phyloP scores from a whole-genome alignment of 2,797 vertebrate species.

The Anabacerthia variegaticeps region DNA sequence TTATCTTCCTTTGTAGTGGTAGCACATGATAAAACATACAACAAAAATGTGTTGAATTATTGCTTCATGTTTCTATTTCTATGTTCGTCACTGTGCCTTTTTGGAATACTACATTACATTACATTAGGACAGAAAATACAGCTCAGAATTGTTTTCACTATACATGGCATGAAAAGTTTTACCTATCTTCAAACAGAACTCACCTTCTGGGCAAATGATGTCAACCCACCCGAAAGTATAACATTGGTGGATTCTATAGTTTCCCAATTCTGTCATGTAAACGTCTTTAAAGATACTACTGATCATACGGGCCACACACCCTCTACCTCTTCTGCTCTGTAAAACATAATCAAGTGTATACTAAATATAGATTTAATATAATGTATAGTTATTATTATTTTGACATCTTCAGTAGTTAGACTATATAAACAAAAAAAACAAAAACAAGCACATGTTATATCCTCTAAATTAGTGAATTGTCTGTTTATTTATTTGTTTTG shows the following conservation, averaged over 20 bases:
- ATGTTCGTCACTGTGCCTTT: not conserved
- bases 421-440: not conserved
- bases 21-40: not conserved
- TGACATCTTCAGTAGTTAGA: not conserved
- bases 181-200: not conserved
- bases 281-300: not conserved
- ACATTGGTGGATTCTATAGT: not conserved
- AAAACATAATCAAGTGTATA: not conserved
- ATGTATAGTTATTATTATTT: not conserved
- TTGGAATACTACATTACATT: not conserved
- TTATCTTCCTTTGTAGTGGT: not conserved
- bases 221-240: not conserved
- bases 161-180: not conserved
- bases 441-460: accelerated
- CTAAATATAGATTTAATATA: not conserved
- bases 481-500: not conserved
- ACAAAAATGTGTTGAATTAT: not conserved
- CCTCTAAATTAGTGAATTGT: not conserved
- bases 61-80: not conserved
- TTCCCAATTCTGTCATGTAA: not conserved
- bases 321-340: not conserved
- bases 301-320: accelerated
- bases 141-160: not conserved
- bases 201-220: not conserved
- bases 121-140: not conserved